phyloP scores from a whole-genome alignment of 2,888 invertebrate species.

The Lasioglossum lativentre region DNA sequence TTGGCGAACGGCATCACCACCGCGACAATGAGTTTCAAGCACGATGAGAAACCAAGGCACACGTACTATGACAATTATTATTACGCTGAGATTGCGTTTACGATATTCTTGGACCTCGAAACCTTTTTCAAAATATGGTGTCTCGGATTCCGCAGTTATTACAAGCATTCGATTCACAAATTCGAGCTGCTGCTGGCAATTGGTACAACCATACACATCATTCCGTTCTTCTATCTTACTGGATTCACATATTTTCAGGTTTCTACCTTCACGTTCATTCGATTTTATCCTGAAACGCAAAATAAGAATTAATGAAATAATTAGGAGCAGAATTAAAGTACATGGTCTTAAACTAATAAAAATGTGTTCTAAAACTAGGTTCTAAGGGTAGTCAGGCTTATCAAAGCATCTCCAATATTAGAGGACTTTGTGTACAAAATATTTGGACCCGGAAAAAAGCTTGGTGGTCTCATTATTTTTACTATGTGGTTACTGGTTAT shows the following conservation, averaged over 20 bases:
- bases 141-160: slow-evolving; percentile 97
- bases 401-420: slow-evolving; percentile 99
- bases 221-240: slow-evolving; percentile 96
- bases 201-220: slow-evolving; percentile 97
- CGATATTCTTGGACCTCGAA: slow-evolving; percentile 96
- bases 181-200: slow-evolving; percentile 97
- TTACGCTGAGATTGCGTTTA: slow-evolving; percentile 97
- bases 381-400: slow-evolving; percentile 95
- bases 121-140: slow-evolving; percentile 99
- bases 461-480: slow-evolving; percentile 99
- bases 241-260: slow-evolving; percentile 97
- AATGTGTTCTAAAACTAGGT: slow-evolving; percentile 87
- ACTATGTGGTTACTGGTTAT: slow-evolving; percentile 99
- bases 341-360: slow-evolving; percentile 18
- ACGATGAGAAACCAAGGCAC: slow-evolving; percentile 93
- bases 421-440: slow-evolving; percentile 99
- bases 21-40: slow-evolving; percentile 97
- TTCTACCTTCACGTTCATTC: slow-evolving; percentile 45
- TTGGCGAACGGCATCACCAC: slow-evolving; percentile 98
- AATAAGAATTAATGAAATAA: background rate
- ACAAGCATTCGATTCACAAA: slow-evolving; percentile 98
- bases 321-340: background rate
- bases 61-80: slow-evolving; percentile 96
- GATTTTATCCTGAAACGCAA: slow-evolving; percentile 17
- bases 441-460: slow-evolving; percentile 97